phyloP scores from a whole-genome alignment of 2,113 vertebrate genomes.

The Planiliza haematocheilus region DNA sequence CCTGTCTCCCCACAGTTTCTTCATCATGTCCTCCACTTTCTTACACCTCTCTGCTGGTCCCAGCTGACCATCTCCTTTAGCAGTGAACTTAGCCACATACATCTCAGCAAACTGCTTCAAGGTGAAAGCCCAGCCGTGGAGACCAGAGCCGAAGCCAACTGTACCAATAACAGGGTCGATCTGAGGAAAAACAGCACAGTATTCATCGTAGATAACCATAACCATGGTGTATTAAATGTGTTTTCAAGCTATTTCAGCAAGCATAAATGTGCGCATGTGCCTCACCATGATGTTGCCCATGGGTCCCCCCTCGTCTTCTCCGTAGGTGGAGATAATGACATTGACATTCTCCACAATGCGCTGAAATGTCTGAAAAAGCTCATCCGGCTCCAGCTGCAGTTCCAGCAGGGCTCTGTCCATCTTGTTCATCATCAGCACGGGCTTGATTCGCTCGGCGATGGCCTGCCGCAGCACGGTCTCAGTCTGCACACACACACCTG shows the following conservation, averaged over 20 bases:
- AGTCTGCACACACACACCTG: constrained; percentile 96
- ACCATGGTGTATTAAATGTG: not conserved
- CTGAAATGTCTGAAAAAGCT: constrained; percentile 95
- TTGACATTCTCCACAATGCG: constrained; percentile 95
- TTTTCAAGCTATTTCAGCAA: not conserved
- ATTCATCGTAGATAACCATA: too few relatives aligned
- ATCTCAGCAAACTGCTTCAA: constrained; percentile 99
- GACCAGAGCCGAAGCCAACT: constrained; percentile 94
- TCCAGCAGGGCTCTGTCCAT: constrained; percentile 96
- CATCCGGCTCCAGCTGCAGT: constrained; percentile 91
- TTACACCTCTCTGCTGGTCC: constrained; percentile 87
- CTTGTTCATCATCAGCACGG: constrained; percentile 98
- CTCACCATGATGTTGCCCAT: constrained; percentile 97
- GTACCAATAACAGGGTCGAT: constrained; percentile 93
- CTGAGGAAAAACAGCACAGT: constrained; percentile 66
- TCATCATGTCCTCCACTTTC: constrained; percentile 99
- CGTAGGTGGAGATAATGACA: constrained; percentile 96
- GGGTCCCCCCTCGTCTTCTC: constrained; percentile 93
- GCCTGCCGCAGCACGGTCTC: constrained; percentile 96
- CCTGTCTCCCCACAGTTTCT: constrained; percentile 97
- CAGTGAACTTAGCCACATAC: constrained; percentile 94
- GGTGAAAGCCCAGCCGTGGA: constrained; percentile 98
- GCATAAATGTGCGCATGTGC: not conserved
- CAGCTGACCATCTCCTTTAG: constrained; percentile 89
- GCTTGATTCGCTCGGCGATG: constrained; percentile 95